Conservation (phyloP, 2,888 invertebrate genomes). For the Xestia rhomboidea region DNA sequence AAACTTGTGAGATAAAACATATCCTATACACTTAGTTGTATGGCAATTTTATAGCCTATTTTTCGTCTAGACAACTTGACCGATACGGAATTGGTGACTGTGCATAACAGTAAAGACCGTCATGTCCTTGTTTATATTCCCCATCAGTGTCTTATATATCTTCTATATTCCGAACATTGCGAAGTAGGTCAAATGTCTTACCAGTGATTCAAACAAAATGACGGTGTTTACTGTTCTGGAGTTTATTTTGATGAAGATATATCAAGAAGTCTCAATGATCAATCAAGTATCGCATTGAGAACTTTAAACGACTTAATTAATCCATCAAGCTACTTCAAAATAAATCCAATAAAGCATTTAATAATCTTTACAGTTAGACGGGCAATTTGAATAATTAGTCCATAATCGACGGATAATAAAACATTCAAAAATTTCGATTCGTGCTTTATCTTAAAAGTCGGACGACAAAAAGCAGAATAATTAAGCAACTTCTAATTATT, state of each 20-base stretch:
- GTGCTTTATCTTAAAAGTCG: slow-evolving; percentile 57
- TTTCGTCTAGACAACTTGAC: slow-evolving; percentile 40
- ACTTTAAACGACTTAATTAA: slow-evolving; percentile 53
- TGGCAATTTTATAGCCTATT: slow-evolving; percentile 31
- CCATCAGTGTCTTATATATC: slow-evolving; percentile 16
- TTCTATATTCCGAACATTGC: slow-evolving; percentile 10
- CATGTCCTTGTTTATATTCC: slow-evolving; percentile 31
- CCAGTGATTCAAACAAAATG: slow-evolving; percentile 45
- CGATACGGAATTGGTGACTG: slow-evolving; percentile 38
- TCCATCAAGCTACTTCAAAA: slow-evolving; percentile 43
- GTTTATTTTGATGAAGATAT: slow-evolving; percentile 28
- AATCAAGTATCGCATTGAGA: slow-evolving; percentile 37
- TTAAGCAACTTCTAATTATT: slow-evolving; percentile 88
- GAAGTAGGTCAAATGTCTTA: slow-evolving; percentile 47
- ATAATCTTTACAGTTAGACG: slow-evolving; percentile 54
- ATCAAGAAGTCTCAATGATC: slow-evolving; percentile 33
- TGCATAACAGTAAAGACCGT: slow-evolving; percentile 4
- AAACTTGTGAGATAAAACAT: slow-evolving; percentile 1
- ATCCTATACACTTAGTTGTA: slow-evolving; percentile 5
- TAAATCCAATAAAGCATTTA: slow-evolving; percentile 49
- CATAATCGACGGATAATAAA: slow-evolving; percentile 54
- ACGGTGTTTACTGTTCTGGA: slow-evolving; percentile 18
- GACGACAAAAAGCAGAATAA: slow-evolving; percentile 81
- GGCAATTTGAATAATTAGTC: slow-evolving; percentile 64
- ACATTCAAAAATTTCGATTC: slow-evolving; percentile 58